Conservation (phyloP, 2,797 vertebrate species). For the Darevskia nairensis region DNA sequence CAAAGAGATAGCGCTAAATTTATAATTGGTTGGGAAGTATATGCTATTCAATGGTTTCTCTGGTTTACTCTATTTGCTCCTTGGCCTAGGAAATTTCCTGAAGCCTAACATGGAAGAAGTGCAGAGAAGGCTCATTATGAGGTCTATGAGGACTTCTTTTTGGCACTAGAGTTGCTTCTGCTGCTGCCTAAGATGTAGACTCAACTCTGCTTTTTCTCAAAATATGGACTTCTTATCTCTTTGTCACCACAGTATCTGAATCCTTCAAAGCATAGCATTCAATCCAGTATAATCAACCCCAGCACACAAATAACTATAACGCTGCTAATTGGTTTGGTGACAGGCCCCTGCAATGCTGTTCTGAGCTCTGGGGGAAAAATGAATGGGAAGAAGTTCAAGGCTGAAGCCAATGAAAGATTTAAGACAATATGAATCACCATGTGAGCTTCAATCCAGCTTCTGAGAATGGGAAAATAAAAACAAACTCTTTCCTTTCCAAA, state of each 20-base stretch:
- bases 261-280: constrained; percentile 28
- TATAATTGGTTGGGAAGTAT: background rate
- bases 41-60: background rate
- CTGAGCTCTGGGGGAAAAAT: background rate
- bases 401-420: background rate
- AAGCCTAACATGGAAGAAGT: background rate
- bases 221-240: background rate
- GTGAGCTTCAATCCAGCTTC: background rate
- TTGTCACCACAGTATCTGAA: background rate
- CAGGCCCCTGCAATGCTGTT: constrained; percentile 20
- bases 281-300: constrained; percentile 40
- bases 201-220: background rate
- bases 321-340: constrained; percentile 45
- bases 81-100: background rate
- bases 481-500: background rate
- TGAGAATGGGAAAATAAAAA: constrained; percentile 22
- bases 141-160: background rate
- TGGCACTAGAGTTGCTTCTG: background rate
- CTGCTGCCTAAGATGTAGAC: background rate
- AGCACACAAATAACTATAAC: background rate
- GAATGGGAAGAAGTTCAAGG: background rate
- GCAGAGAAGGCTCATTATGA: background rate
- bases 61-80: background rate
- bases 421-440: constrained; percentile 6
- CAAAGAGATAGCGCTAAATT: background rate